These are phyloP conservation scores for Peromyscus nudipes DNA, from an alignment of 2,797 vertebrate species.

Conservation along the genomic window DNA sequence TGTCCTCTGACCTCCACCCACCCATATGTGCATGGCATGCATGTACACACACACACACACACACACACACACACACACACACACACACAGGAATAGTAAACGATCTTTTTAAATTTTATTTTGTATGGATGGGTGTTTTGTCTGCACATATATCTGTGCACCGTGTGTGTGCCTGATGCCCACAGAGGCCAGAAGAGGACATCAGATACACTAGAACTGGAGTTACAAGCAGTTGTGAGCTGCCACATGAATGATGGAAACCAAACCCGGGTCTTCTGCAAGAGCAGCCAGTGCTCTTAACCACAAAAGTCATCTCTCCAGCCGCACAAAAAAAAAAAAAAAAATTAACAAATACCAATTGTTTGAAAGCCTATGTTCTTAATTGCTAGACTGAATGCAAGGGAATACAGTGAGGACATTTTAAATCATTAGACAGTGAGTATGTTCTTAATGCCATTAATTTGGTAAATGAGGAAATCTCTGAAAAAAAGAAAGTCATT, in stretches of 20 bases:
- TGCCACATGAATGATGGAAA: background rate
- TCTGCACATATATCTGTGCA: background rate
- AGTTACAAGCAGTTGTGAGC: background rate
- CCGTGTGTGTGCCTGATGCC: background rate
- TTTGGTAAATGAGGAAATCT: background rate
- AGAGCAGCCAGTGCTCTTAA: background rate
- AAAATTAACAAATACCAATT: background rate
- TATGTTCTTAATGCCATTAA: background rate
- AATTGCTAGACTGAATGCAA: background rate
- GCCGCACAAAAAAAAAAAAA: background rate
- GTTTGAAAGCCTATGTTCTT: background rate
- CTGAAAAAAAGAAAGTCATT: no score
- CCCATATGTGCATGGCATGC: background rate
- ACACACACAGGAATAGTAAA: background rate
- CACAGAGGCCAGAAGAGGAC: background rate
- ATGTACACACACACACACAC: background rate
- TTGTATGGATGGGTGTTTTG: background rate
- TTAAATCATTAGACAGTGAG: background rate
- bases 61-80: no score
- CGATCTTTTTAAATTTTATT: background rate
- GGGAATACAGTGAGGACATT: background rate
- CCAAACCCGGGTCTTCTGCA: background rate
- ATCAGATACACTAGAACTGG: background rate
- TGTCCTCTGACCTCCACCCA: background rate
- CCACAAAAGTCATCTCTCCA: background rate